These are phyloP conservation scores for Tinea semifulvella DNA, from an alignment of 2,888 invertebrate species.

Conservation along the genomic window DNA sequence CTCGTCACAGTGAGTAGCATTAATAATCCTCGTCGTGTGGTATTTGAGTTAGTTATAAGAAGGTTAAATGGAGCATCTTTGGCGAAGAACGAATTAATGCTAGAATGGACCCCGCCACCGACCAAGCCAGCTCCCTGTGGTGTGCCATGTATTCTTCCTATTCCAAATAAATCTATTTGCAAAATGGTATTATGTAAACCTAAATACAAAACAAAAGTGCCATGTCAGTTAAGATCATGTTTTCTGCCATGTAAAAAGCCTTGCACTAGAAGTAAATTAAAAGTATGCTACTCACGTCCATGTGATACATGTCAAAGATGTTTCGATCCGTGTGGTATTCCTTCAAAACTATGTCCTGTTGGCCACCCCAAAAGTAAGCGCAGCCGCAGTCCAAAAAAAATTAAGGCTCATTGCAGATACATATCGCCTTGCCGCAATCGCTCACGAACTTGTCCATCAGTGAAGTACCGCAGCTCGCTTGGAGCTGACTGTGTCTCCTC, in stretches of 20 bases:
- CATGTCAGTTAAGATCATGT: conserved; percentile 9
- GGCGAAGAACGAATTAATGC: conserved; percentile 52
- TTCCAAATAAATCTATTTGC: conserved; percentile 33
- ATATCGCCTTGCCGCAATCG: conserved; percentile 49
- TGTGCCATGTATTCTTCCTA: conserved; percentile 23
- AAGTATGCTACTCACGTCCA: conserved; percentile 25
- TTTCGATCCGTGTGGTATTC: conserved; percentile 31
- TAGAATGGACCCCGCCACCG: conserved; percentile 53
- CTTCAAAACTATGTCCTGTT: conserved; percentile 41
- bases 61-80: conserved; percentile 48
- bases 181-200: conserved; percentile 32
- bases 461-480: conserved; percentile 39
- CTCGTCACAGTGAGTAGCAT: conserved; percentile 43
- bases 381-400: conserved; percentile 37
- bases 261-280: not conserved
- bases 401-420: conserved; percentile 34
- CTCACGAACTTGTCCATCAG: conserved; percentile 34
- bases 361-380: conserved; percentile 32
- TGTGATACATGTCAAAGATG: conserved; percentile 18
- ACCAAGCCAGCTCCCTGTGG: conserved; percentile 24
- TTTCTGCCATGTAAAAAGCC: conserved; percentile 6
- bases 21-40: conserved; percentile 49
- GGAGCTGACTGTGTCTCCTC: conserved; percentile 29
- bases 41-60: conserved; percentile 52
- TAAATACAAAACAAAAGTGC: not conserved